These are phyloP conservation scores for Colius striatus DNA, from an alignment of 2,113 vertebrate genomes.

Conservation along the genomic window DNA sequence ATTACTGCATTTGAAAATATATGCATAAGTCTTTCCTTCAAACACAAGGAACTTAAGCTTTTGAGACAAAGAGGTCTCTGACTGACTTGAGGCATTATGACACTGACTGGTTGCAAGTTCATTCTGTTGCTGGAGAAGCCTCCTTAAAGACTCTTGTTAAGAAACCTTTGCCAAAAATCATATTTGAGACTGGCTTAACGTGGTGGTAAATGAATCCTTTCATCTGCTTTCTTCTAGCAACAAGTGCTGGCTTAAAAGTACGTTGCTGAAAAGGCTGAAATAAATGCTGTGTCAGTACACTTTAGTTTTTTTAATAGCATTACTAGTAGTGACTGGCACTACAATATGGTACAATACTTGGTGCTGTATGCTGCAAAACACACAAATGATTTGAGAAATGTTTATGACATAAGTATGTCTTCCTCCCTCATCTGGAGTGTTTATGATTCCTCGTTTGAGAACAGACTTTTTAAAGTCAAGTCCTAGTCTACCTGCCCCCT, in stretches of 20 bases:
- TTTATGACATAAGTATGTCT: not conserved
- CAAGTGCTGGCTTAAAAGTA: constrained; percentile 24
- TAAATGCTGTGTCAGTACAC: not conserved
- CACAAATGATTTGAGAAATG: not conserved
- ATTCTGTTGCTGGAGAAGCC: constrained; percentile 25
- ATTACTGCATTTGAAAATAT: constrained; percentile 14
- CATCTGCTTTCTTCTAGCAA: constrained; percentile 23
- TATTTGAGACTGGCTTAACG: not conserved
- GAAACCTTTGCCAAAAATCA: not conserved
- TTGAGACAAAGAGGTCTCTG: constrained; percentile 18
- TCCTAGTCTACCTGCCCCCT: not conserved
- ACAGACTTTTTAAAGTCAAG: not conserved
- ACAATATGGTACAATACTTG: not conserved
- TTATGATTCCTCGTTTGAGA: not conserved
- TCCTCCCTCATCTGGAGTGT: not conserved
- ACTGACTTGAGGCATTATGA: not conserved
- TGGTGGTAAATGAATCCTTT: constrained; percentile 33
- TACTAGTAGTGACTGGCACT: not conserved
- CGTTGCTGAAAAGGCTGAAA: constrained; percentile 6
- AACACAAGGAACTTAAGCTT: constrained; percentile 23
- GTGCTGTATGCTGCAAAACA: not conserved
- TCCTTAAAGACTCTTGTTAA: not conserved
- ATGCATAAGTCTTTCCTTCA: not conserved
- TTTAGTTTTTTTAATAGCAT: not conserved
- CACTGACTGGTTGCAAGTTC: constrained; percentile 33